A percentile compares a stretch with the other conserved stretches of the same genome.
Evolutionary conservation across 2,797 vertebrate species (phyloP).

Genomic region (Peromyscus melanophrys): DNA sequence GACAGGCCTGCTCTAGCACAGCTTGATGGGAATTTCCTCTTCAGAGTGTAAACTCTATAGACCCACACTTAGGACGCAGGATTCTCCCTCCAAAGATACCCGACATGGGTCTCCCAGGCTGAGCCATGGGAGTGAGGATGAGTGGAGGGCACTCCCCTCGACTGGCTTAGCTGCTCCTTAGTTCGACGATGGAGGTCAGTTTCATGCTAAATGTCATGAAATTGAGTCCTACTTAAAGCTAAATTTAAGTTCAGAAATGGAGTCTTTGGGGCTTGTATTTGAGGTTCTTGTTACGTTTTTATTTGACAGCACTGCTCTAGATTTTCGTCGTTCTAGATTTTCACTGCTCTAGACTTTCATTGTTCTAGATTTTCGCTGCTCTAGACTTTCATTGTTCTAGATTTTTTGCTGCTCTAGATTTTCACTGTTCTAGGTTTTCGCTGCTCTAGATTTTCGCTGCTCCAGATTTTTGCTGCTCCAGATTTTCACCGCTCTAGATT

Average conservation of each 20-base stretch:
- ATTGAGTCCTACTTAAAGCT: background rate
- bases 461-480: too few species aligned
- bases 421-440: too few species aligned
- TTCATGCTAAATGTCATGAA: background rate
- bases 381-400: background rate
- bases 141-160: background rate
- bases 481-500: background rate
- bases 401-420: background rate
- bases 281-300: slow-evolving; percentile 41
- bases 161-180: background rate
- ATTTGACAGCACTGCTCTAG: background rate
- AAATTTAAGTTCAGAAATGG: slow-evolving; percentile 29
- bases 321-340: background rate
- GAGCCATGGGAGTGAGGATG: background rate
- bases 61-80: background rate
- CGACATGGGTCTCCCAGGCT: background rate
- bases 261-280: background rate
- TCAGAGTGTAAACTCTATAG: background rate
- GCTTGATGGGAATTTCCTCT: slow-evolving; percentile 62
- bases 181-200: background rate
- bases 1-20: background rate
- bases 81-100: background rate
- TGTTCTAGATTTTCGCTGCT: too few species aligned
- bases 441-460: too few species aligned
- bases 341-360: background rate